These are phyloP conservation scores for Forbesichthys papilliferus DNA, from an alignment of 2,113 vertebrate species.

Conservation along the genomic window DNA sequence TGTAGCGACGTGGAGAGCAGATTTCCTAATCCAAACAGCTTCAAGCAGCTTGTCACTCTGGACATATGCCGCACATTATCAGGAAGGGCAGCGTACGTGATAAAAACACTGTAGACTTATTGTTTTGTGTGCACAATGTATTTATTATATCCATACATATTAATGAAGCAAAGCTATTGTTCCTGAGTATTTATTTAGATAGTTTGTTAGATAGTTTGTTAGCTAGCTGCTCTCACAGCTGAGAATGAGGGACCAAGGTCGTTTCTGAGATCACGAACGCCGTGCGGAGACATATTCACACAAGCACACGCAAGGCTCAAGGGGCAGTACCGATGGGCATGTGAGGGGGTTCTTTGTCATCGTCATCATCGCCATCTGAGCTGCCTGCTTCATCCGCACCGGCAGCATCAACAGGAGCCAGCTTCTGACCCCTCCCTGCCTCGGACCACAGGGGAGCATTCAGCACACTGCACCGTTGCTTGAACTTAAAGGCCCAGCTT, in stretches of 20 bases:
- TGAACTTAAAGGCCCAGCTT: no score
- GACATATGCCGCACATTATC: slow-evolving; percentile 8
- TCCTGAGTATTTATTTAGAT: no score
- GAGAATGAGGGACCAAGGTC: not conserved
- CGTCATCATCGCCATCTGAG: slow-evolving; percentile 52
- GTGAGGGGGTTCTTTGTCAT: slow-evolving; percentile 42
- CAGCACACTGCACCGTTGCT: not conserved
- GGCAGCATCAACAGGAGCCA: slow-evolving; percentile 54
- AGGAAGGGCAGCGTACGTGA: not conserved
- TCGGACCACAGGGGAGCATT: slow-evolving; percentile 17
- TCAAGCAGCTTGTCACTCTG: slow-evolving; percentile 15
- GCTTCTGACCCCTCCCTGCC: slow-evolving; percentile 74
- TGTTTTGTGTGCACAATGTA: no score
- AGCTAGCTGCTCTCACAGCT: slow-evolving; percentile 1
- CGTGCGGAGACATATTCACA: not conserved
- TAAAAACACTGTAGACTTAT: no score
- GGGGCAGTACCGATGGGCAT: slow-evolving; percentile 62
- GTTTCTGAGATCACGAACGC: not conserved
- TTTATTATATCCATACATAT: not conserved
- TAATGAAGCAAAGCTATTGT: not conserved
- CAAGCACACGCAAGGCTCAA: not conserved
- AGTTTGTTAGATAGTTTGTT: not conserved
- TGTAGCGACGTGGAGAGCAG: slow-evolving; percentile 22
- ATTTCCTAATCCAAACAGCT: slow-evolving; percentile 41
- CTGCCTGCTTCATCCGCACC: slow-evolving; percentile 38